Percentiles rank a stretch among this genome's conserved stretches.
phyloP scores from a whole-genome alignment of 2,113 vertebrate species.

The Melanerpes aurifrons region DNA sequence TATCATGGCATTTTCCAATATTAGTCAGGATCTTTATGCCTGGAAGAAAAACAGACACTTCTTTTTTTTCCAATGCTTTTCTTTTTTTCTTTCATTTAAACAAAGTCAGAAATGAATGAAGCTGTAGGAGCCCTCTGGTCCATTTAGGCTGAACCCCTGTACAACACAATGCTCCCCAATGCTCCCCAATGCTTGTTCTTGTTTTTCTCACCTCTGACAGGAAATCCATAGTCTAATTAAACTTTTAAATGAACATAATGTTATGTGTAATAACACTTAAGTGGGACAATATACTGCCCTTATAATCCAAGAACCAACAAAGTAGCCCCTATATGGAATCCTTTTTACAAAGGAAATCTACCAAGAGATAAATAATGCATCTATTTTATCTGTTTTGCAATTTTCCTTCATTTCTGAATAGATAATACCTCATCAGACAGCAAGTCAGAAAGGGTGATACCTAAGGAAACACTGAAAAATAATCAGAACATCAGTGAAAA shows the following conservation, averaged over 20 bases:
- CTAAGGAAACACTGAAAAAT: neutral
- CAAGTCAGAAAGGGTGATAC: neutral
- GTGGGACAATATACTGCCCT: neutral
- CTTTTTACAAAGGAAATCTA: neutral
- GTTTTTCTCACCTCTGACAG: neutral
- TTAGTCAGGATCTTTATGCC: neutral
- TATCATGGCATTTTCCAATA: neutral
- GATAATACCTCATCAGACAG: neutral
- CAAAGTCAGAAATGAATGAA: neutral
- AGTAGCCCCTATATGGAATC: neutral
- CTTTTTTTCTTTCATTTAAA: neutral
- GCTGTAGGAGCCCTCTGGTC: neutral
- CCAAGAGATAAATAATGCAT: neutral
- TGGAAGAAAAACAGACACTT: neutral
- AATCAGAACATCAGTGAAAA: neutral
- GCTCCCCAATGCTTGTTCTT: neutral
- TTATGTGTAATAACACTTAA: neutral
- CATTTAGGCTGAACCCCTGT: neutral
- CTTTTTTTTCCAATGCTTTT: neutral
- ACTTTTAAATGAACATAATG: neutral
- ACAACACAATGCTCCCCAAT: neutral
- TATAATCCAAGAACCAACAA: neutral
- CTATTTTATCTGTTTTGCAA: fast-evolving
- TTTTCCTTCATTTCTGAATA: neutral
- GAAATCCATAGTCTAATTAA: neutral